A percentile compares a stretch with the other conserved stretches of the same genome.
Conservation (phyloP, 2,797 vertebrate species). For the Aeoliscus strigatus region DNA sequence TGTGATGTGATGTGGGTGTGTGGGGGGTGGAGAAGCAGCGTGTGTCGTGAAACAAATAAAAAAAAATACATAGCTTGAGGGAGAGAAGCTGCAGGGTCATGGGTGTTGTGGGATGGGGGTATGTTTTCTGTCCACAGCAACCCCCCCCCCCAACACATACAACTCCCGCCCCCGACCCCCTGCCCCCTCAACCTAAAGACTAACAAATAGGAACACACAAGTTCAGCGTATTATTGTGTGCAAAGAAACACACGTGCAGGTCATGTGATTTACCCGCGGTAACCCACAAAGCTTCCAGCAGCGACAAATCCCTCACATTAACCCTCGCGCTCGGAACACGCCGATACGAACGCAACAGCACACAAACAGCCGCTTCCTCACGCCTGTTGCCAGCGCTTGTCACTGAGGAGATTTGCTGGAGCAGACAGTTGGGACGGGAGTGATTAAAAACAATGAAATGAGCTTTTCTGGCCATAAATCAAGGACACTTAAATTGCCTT, state of each 20-base stretch:
- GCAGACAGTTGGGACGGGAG: conserved; percentile 20
- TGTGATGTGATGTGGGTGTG: conserved; percentile 38
- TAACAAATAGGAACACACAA: conserved; percentile 14
- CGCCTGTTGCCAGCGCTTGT: too few relatives aligned
- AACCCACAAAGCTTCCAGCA: conserved; percentile 23
- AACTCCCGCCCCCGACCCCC: too few relatives aligned
- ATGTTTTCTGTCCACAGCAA: conserved; percentile 69
- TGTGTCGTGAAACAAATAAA: too few relatives aligned
- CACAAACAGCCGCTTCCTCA: too few relatives aligned
- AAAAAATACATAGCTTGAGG: conserved; percentile 67
- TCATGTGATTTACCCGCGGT: conserved; percentile 18
- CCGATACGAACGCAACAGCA: too few relatives aligned
- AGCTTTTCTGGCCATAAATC: too few relatives aligned
- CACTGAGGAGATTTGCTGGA: conserved; percentile 27
- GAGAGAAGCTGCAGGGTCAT: conserved; percentile 63
- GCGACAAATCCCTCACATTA: conserved; percentile 5
- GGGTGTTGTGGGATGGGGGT: conserved; percentile 63
- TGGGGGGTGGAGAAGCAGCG: conserved; percentile 31
- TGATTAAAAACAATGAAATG: conserved; percentile 37
- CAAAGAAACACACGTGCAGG: conserved; percentile 23
- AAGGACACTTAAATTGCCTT: conserved; percentile 17
- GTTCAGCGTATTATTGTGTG: conserved; percentile 17
- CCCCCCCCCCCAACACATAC: conserved; percentile 44
- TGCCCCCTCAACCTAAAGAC: too few relatives aligned
- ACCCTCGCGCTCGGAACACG: conserved; percentile 7